Percentiles rank a stretch among this genome's conserved stretches.
Conservation (phyloP, 2,113 vertebrate species). For the Colistium nudipinnis region DNA sequence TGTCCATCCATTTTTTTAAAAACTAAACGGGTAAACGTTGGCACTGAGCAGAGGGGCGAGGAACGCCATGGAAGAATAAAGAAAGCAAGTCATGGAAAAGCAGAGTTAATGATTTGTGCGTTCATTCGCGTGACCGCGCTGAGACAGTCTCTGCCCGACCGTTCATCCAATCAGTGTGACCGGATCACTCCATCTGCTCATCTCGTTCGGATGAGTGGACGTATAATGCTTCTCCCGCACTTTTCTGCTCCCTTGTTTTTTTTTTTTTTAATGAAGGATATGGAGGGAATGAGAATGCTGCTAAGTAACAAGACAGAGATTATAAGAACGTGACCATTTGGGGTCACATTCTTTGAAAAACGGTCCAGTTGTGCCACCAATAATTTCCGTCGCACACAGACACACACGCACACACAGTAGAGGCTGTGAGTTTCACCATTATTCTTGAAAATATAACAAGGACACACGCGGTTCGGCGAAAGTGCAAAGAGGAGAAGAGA, state of each 20-base stretch:
- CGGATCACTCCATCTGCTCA: constrained; percentile 48
- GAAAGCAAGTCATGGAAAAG: constrained; percentile 48
- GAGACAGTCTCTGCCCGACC: constrained; percentile 53
- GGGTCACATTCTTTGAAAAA: constrained; percentile 28
- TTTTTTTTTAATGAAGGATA: neutral
- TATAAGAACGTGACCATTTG: constrained; percentile 11
- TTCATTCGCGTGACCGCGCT: constrained; percentile 51
- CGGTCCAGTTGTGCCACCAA: constrained; percentile 5
- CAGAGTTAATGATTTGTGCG: constrained; percentile 62
- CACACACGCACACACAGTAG: neutral
- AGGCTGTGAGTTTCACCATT: constrained; percentile 13
- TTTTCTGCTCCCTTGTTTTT: constrained; percentile 12
- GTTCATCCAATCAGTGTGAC: constrained; percentile 56
- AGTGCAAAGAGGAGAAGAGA: constrained; percentile 17
- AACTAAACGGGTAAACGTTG: constrained; percentile 17
- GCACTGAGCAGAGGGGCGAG: constrained; percentile 28
- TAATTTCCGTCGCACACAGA: constrained; percentile 23
- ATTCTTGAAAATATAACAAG: constrained; percentile 28
- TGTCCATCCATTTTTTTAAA: constrained; percentile 38
- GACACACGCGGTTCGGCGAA: neutral
- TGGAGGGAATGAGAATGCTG: constrained; percentile 30
- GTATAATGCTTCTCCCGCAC: constrained; percentile 36
- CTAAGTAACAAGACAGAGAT: constrained; percentile 17
- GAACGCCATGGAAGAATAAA: constrained; percentile 54
- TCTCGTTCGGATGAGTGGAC: constrained; percentile 54